Evolutionary conservation across 2,888 invertebrate species (phyloP).

Genomic region (Eulithis testata): DNA sequence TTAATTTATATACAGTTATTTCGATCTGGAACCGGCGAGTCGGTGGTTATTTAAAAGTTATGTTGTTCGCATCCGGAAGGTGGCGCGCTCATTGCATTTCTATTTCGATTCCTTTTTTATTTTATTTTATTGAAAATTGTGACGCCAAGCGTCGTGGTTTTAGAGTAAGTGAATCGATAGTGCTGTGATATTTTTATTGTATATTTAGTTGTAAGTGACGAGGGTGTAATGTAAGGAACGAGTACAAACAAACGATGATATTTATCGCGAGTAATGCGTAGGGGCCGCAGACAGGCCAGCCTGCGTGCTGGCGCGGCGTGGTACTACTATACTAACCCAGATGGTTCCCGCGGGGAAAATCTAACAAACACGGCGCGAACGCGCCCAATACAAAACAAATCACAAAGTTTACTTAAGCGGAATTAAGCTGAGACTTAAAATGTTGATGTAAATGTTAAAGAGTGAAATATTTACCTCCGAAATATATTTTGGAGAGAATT

Average conservation of each 20-base stretch:
- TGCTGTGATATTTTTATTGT: conserved; percentile 84
- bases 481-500: conserved; percentile 83
- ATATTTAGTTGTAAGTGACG: conserved; percentile 78
- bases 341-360: conserved; percentile 25
- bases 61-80: conserved; percentile 48
- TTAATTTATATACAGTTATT: conserved; percentile 9
- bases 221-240: conserved; percentile 70
- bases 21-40: conserved; percentile 12
- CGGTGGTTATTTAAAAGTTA: conserved; percentile 22
- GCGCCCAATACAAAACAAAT: conserved; percentile 50
- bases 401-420: conserved; percentile 60
- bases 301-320: conserved; percentile 12
- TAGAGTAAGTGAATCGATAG: conserved; percentile 84
- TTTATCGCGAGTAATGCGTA: conserved; percentile 50
- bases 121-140: conserved; percentile 59
- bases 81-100: conserved; percentile 68
- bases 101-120: conserved; percentile 78
- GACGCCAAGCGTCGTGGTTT: conserved; percentile 74
- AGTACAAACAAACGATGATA: conserved; percentile 77
- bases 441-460: conserved; percentile 67
- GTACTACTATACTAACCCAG: too few species aligned
- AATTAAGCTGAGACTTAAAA: conserved; percentile 58
- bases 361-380: conserved; percentile 41
- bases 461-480: conserved; percentile 75
- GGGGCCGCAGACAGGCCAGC: conserved; percentile 11